These are phyloP conservation scores for Heliconius nattereri DNA, from an alignment of 1,140 invertebrate genomes.

Conservation along the genomic window DNA sequence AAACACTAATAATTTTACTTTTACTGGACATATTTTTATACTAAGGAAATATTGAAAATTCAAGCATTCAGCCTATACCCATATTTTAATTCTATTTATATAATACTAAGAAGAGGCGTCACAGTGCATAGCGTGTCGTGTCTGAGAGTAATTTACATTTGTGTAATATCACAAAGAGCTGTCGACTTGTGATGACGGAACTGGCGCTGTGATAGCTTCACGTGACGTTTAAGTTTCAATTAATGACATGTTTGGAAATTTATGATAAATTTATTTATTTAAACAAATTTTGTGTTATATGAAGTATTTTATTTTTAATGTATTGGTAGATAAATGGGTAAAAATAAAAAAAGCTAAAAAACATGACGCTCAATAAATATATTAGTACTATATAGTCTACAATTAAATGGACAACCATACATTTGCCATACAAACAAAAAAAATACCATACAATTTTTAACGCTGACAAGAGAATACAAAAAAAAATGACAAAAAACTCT, in stretches of 20 bases:
- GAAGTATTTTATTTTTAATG: too few relatives aligned
- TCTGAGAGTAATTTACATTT: conserved; percentile 19
- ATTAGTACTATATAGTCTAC: too few relatives aligned
- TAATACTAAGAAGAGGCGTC: not conserved
- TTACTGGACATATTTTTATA: too few relatives aligned
- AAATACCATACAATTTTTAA: not conserved
- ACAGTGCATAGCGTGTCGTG: conserved; percentile 4
- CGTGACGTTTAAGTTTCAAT: conserved; percentile 8
- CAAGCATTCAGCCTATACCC: not conserved
- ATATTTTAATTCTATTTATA: conserved; percentile 5
- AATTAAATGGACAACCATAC: too few relatives aligned
- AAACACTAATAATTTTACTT: too few relatives aligned
- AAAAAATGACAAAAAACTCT: not conserved
- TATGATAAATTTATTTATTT: conserved; percentile 1
- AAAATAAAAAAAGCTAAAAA: too few relatives aligned
- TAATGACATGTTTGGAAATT: conserved; percentile 18
- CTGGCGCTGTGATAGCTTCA: conserved; percentile 6
- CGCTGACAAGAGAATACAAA: not conserved
- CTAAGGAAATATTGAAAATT: not conserved
- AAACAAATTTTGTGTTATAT: too few relatives aligned
- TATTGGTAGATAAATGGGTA: too few relatives aligned
- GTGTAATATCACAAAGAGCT: conserved; percentile 28
- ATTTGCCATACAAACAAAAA: too few relatives aligned
- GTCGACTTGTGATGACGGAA: conserved; percentile 20
- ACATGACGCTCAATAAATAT: too few relatives aligned